A percentile compares a stretch with the other conserved stretches of the same genome.
Evolutionary conservation across 1,140 invertebrate species (phyloP).

Genomic region (Dreissena rostriformis): DNA sequence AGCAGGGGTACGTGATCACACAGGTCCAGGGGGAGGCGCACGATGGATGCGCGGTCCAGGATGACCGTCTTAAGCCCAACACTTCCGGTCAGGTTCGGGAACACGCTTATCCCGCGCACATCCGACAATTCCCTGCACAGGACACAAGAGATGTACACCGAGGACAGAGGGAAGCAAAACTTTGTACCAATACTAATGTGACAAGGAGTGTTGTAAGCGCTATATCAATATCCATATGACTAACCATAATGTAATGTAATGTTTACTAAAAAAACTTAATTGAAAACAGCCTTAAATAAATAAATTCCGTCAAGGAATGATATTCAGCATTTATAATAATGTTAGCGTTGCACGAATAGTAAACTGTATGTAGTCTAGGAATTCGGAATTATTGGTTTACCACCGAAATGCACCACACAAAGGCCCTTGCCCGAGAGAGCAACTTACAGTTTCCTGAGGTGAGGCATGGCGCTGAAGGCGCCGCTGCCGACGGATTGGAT

Average conservation of each 20-base stretch:
- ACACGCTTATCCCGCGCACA: conserved; percentile 88
- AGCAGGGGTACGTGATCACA: conserved; percentile 90
- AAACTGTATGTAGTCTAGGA: not conserved
- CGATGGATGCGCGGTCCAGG: conserved; percentile 90
- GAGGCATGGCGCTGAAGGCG: conserved; percentile 77
- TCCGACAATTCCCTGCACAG: conserved; percentile 90
- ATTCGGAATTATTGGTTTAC: too few relatives aligned
- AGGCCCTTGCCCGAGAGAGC: not conserved
- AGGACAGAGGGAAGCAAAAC: too few relatives aligned
- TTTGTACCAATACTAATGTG: too few relatives aligned
- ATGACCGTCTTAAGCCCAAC: conserved; percentile 89
- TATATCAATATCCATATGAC: too few relatives aligned
- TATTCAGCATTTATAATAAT: not conserved
- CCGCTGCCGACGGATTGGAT: conserved; percentile 70
- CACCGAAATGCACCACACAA: too few relatives aligned
- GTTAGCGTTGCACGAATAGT: not conserved
- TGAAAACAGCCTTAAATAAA: not conserved
- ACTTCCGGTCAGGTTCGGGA: conserved; percentile 92
- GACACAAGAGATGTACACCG: not conserved
- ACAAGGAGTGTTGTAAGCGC: too few relatives aligned
- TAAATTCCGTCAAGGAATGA: not conserved
- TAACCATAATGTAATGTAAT: not conserved
- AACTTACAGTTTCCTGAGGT: conserved; percentile 79
- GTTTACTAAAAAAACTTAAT: not conserved
- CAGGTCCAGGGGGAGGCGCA: conserved; percentile 87